A percentile compares a stretch with the other conserved stretches of the same genome.
Evolutionary conservation across 2,888 invertebrate species (phyloP).

Genomic region (Zhuqinia jingwanae): DNA sequence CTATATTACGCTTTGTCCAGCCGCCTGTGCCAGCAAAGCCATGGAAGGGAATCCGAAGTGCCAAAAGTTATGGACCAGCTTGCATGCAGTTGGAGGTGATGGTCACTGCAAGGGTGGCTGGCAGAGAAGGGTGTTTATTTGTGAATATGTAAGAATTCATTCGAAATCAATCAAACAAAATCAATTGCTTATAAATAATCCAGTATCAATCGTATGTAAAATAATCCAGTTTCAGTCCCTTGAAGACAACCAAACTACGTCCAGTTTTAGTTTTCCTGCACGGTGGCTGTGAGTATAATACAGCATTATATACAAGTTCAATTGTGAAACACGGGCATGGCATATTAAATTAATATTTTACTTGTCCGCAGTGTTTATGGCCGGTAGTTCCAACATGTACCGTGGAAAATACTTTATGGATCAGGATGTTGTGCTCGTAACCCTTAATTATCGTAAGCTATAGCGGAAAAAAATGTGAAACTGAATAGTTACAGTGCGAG

Average conservation of each 20-base stretch:
- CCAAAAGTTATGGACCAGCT: conserved; percentile 62
- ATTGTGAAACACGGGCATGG: neutral
- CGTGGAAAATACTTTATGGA: conserved; percentile 71
- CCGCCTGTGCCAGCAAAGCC: conserved; percentile 65
- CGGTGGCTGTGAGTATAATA: conserved; percentile 47
- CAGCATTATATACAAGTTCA: neutral
- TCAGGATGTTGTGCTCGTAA: conserved; percentile 69
- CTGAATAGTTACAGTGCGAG: too few relatives aligned
- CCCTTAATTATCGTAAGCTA: conserved; percentile 64
- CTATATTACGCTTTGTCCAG: conserved; percentile 39
- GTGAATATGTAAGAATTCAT: conserved; percentile 56
- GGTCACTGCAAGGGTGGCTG: conserved; percentile 58
- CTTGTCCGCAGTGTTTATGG: conserved; percentile 61
- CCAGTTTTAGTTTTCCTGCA: conserved; percentile 55
- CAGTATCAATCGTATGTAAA: neutral
- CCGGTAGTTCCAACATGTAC: conserved; percentile 64
- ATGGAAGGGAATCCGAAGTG: conserved; percentile 72
- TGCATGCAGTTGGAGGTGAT: conserved; percentile 73
- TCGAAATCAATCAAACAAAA: too few relatives aligned
- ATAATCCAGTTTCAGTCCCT: neutral
- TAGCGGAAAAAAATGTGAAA: too few relatives aligned
- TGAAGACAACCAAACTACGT: conserved; percentile 10
- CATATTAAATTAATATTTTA: neutral
- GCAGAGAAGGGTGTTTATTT: conserved; percentile 63
- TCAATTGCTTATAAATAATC: too few relatives aligned